phyloP scores from a whole-genome alignment of 2,888 invertebrate genomes.

The Dendrolimus houi region DNA sequence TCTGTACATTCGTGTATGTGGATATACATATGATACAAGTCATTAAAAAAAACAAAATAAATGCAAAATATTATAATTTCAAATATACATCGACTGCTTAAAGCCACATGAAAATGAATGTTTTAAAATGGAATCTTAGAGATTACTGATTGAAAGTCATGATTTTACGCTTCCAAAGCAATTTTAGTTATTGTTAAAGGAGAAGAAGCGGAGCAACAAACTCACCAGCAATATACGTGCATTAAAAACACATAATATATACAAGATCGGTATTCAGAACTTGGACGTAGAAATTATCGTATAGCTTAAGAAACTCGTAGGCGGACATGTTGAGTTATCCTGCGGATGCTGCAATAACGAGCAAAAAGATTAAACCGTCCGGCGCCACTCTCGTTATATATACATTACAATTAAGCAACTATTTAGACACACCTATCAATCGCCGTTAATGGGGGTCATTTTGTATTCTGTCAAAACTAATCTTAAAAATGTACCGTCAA shows the following conservation, averaged over 20 bases:
- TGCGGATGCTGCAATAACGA: conserved; percentile 29
- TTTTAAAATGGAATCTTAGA: too few species aligned
- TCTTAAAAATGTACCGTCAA: conserved; percentile 23
- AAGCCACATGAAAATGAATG: too few species aligned
- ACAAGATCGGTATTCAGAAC: background rate
- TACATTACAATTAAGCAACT: conserved; percentile 15
- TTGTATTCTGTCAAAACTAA: conserved; percentile 27
- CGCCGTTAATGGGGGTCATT: conserved; percentile 32
- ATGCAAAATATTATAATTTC: too few species aligned
- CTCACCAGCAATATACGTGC: background rate
- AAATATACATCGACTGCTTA: too few species aligned
- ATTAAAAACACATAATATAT: background rate
- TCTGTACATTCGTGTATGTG: too few species aligned
- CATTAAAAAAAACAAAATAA: too few species aligned
- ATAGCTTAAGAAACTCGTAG: conserved; percentile 24
- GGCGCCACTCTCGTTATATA: conserved; percentile 20
- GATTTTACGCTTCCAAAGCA: too few species aligned
- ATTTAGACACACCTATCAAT: conserved; percentile 16
- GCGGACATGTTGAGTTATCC: conserved; percentile 47
- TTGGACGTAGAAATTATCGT: background rate
- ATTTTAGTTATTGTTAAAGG: too few species aligned
- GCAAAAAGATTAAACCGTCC: conserved; percentile 28
- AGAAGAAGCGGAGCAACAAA: background rate
- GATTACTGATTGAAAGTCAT: too few species aligned
- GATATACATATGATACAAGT: too few species aligned